phyloP scores from a whole-genome alignment of 2,888 invertebrate species.

The Drosophila parthenogenetica region DNA sequence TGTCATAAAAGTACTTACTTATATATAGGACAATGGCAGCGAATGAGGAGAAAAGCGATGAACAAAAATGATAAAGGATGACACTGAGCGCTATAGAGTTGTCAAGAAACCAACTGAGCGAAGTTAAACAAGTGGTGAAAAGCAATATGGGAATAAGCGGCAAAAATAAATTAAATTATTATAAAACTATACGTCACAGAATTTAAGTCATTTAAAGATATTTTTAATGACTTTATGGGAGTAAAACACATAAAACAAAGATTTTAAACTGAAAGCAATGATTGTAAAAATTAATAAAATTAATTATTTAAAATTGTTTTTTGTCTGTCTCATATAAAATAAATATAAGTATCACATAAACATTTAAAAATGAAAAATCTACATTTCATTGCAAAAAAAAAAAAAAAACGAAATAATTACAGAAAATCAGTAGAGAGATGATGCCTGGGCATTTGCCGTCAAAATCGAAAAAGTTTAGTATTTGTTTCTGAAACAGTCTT shows the following conservation, averaged over 20 bases:
- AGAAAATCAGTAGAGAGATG: not conserved
- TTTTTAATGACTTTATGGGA: no score
- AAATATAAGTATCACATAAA: no score
- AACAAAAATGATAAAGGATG: constrained; percentile 30
- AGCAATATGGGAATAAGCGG: not conserved
- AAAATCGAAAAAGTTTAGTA: constrained; percentile 48
- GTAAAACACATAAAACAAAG: no score
- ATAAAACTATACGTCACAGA: no score
- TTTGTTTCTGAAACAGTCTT: constrained; percentile 42
- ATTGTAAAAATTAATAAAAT: no score
- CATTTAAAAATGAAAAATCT: no score
- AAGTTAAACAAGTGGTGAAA: not conserved
- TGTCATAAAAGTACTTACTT: constrained; percentile 21
- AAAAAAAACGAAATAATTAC: not conserved
- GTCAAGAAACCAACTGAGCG: constrained; percentile 6
- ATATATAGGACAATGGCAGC: not conserved
- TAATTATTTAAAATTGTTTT: no score
- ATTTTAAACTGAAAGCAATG: no score
- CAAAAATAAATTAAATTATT: not conserved
- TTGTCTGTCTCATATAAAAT: no score
- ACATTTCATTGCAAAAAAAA: no score
- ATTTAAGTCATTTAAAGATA: no score
- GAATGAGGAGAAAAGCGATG: not conserved
- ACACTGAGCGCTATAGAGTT: constrained; percentile 27
- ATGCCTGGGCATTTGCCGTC: constrained; percentile 31